Conservation (phyloP, 2,797 vertebrate genomes). For the Melanotaenia boesemani region DNA sequence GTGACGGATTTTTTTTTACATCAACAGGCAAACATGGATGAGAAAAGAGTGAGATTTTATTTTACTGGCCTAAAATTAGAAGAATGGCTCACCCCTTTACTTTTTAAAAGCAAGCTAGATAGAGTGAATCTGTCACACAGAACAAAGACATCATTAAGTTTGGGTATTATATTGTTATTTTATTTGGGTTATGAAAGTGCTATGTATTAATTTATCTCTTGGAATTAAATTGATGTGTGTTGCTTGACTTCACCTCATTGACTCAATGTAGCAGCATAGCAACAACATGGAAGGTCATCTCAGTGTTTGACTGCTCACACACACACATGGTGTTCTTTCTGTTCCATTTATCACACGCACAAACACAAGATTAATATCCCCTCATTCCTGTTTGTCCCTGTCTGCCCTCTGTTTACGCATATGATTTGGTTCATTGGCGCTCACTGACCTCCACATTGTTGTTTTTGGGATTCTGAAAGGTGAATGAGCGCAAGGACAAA, state of each 20-base stretch:
- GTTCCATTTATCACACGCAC: slow-evolving; percentile 4
- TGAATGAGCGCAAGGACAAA: slow-evolving; percentile 19
- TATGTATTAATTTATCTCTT: background rate
- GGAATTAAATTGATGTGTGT: background rate
- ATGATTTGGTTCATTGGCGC: slow-evolving; percentile 19
- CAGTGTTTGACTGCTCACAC: background rate
- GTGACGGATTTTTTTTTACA: background rate
- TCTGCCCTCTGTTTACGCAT: slow-evolving; percentile 16
- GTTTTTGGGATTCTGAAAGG: slow-evolving; percentile 9
- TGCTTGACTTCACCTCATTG: background rate
- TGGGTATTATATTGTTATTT: background rate
- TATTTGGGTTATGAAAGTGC: background rate
- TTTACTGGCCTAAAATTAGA: background rate
- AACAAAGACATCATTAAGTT: background rate
- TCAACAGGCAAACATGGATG: background rate
- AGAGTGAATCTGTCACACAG: background rate
- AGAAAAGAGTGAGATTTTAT: background rate
- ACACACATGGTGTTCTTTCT: slow-evolving; percentile 12
- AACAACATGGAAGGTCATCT: background rate
- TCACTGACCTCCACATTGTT: slow-evolving; percentile 37
- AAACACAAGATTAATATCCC: slow-evolving; percentile 5
- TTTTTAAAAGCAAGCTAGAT: background rate
- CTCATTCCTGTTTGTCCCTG: slow-evolving; percentile 17
- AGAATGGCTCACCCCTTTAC: too few relatives aligned
- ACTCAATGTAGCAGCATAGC: background rate